A percentile compares a stretch with the other conserved stretches of the same genome.
Conservation (phyloP, 53 echinoderm and acorn worm species). For the Astropecten irregularis region DNA sequence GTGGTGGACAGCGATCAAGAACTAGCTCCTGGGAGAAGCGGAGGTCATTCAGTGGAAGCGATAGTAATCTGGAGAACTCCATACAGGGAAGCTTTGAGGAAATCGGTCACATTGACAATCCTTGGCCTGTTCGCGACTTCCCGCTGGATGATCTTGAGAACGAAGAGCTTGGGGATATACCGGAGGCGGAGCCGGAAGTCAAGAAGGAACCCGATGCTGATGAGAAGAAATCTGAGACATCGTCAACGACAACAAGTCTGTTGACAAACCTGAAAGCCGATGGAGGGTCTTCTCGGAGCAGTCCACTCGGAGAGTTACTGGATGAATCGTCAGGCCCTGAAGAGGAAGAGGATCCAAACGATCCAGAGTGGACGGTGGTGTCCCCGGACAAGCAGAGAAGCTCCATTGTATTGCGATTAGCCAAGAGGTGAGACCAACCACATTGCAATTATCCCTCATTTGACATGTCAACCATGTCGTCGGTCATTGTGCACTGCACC, state of each 20-base stretch:
- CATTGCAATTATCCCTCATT: no score
- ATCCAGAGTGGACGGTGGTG: constrained; percentile 98
- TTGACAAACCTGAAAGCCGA: background rate
- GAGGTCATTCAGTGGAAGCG: constrained; percentile 66
- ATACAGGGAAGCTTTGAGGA: constrained; percentile 16
- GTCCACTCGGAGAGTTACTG: constrained; percentile 18
- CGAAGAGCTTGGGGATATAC: constrained; percentile 11
- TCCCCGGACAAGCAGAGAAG: constrained; percentile 54
- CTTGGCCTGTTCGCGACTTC: constrained; percentile 64
- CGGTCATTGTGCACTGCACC: background rate
- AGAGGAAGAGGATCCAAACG: constrained; percentile 90
- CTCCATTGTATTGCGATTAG: constrained; percentile 73
- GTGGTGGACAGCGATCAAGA: constrained; percentile 14
- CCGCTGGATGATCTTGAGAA: constrained; percentile 67
- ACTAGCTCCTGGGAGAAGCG: constrained; percentile 69
- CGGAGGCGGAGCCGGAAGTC: background rate
- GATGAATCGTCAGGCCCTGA: constrained; percentile 23
- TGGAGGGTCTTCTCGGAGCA: background rate
- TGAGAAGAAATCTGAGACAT: constrained; percentile 1
- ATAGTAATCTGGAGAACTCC: constrained; percentile 41
- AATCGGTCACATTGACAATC: constrained; percentile 35
- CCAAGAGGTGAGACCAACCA: constrained; percentile 72
- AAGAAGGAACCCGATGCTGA: constrained; percentile 5
- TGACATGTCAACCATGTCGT: background rate
- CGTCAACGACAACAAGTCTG: background rate